Base-by-base conservation (phyloP, 1,140 invertebrate species). In the Lamellibrachia luymesi region DNA sequence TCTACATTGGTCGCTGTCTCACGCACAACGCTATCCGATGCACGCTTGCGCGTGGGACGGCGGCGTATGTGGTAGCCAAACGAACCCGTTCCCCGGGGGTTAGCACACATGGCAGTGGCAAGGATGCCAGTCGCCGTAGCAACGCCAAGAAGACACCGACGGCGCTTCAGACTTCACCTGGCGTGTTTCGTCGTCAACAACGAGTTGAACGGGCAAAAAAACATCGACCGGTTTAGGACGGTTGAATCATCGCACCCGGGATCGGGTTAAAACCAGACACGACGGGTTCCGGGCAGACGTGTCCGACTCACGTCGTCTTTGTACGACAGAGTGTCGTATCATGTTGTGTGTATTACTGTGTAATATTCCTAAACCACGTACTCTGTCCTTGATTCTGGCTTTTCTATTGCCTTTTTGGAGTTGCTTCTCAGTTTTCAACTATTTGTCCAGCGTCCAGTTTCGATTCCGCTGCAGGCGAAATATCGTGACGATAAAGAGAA, bases 1-100 rank as follows among this genome's bases (percentile, higher is more conserved):
- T 80, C 64, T 80, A 80, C 64, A 80, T 80, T 80, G 64, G 64
- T 80, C 64, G 64, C 64, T 80, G 64, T 80, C 64, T 80, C 64
- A 80, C 64, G 64, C 64, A 80, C 64, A 80, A 80, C 64, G 64
- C 64, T 80, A 80, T 80, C 64, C 64, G 64, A 80, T 80, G 64
- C 64, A 80, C 64, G 64, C 64, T 80, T 80, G 64, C 64, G 64
- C 64, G 64, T 80, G 64, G 64, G 64, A 80, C 64, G 64, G 64
- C 64, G 64, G 64, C 64, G 64, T 10, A 80, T 80, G 64, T 80
- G 64, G 64, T 17, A 80, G 64, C 64, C 64, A 80, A 80, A 80
- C 64, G 64, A 80, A 80, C 64, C 64, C 64, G 13, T 80, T 80
- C 25, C 64, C 64, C 64, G 13, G 64, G 64, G 64, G 64, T 80